Base-by-base conservation (phyloP, 53 echinoderm and acorn worm genomes). In the Henricia sp. region DNA sequence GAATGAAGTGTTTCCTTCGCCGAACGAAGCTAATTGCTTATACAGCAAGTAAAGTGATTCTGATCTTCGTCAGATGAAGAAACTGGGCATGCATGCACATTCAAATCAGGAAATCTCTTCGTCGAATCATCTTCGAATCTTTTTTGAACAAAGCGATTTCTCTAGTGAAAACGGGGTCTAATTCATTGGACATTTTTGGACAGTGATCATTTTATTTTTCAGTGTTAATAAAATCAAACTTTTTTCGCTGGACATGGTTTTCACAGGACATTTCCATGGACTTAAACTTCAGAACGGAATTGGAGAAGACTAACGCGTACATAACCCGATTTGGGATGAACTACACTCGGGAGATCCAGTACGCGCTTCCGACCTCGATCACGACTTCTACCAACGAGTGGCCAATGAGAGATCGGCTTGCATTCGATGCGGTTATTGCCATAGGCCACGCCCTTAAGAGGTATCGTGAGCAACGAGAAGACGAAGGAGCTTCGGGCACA, bases 301-400 rank as follows among this genome's bases (percentile, higher is more conserved):
- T 96, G 16, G 91, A 93, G 67, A 82, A 74, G 46, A 96, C 91
- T 68, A 93, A 96, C 67, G 96, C 88, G 0, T 96, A 93, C 84
- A 80, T 96, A 64, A 96, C 96, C 11, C 91, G 93, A 27, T 96
- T 96, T 72, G 84, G 88, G 57, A 91, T 96, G 93, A 96, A 96
- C 77, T 96, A 89, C 85, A 96, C 96, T 2, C 87, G 93, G 1
- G 96, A 96, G 53, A 64, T 70, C 28, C 93, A 96, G 77, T 88
- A 93, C 70, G 93, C 93, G 33, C 58, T 93, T 1, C 96, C 96
- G 17, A 88, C 91, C 3, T 84, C 91, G 19, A 82, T 88, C 25
- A 70, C 86, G 34, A 87, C 76, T 1, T 77, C 94, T 1, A 88
- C 84, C 35, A 83, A 65, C 8, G 91, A 91, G 50, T 91, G 91